Evolutionary conservation across 2,113 vertebrate genomes (phyloP).

Genomic region (Myotis brandtii): DNA sequence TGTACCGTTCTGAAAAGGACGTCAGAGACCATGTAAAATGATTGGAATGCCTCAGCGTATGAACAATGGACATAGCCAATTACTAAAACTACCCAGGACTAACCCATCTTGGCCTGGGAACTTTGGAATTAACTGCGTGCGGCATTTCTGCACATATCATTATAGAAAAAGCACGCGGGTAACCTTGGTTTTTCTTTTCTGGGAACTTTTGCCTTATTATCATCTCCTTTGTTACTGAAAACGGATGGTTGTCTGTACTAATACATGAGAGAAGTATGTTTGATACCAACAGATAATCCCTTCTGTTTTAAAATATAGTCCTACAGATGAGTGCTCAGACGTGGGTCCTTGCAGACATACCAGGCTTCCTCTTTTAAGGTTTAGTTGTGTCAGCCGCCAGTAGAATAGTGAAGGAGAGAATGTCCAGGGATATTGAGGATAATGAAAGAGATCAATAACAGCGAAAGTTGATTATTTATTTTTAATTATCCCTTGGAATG

Average conservation of each 20-base stretch:
- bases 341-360: neutral
- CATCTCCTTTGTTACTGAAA: neutral
- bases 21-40: slow-evolving; percentile 23
- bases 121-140: neutral
- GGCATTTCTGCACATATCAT: neutral
- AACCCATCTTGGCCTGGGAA: neutral
- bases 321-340: neutral
- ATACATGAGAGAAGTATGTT: neutral
- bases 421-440: neutral
- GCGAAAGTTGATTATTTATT: neutral
- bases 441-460: neutral
- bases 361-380: neutral
- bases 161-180: neutral
- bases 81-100: neutral
- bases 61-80: neutral
- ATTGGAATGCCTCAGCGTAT: slow-evolving; percentile 11
- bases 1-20: slow-evolving; percentile 21
- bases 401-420: neutral
- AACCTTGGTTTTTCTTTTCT: neutral
- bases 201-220: neutral
- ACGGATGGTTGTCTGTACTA: neutral
- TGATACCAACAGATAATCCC: neutral
- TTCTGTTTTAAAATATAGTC: neutral
- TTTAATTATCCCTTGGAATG: neutral
- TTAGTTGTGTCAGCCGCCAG: neutral